phyloP scores from a whole-genome alignment of 2,113 vertebrate genomes.

The Rhinopithecus roxellana region DNA sequence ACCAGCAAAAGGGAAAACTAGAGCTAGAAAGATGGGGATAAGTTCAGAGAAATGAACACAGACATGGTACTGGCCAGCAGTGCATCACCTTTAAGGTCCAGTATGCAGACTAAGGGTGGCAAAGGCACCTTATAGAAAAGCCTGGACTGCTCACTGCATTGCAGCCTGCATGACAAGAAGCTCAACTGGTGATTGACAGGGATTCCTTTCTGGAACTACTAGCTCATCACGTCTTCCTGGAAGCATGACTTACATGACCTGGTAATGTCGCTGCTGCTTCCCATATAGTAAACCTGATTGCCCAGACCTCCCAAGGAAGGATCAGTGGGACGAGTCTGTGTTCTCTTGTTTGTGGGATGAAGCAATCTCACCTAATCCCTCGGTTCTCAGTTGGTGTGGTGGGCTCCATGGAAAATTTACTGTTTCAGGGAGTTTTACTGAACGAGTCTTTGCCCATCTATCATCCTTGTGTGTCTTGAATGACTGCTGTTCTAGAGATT shows the following conservation, averaged over 20 bases:
- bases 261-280: background rate
- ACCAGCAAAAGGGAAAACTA: background rate
- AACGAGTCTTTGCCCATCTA: background rate
- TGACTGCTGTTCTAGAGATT: background rate
- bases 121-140: background rate
- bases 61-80: background rate
- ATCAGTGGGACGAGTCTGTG: background rate
- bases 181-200: background rate
- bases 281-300: background rate
- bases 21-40: background rate
- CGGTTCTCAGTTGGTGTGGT: background rate
- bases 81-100: background rate
- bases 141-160: background rate
- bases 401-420: background rate
- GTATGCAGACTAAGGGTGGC: background rate
- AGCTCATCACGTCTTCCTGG: background rate
- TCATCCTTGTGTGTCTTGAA: background rate
- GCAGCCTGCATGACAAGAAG: background rate
- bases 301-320: background rate
- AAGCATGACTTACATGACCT: background rate
- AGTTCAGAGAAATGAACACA: background rate
- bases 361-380: background rate
- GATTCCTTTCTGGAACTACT: background rate
- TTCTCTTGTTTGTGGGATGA: background rate
- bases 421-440: background rate